Percentiles rank a stretch among this genome's conserved stretches.
phyloP scores from a whole-genome alignment of 2,113 vertebrate species.

The Natator depressus region DNA sequence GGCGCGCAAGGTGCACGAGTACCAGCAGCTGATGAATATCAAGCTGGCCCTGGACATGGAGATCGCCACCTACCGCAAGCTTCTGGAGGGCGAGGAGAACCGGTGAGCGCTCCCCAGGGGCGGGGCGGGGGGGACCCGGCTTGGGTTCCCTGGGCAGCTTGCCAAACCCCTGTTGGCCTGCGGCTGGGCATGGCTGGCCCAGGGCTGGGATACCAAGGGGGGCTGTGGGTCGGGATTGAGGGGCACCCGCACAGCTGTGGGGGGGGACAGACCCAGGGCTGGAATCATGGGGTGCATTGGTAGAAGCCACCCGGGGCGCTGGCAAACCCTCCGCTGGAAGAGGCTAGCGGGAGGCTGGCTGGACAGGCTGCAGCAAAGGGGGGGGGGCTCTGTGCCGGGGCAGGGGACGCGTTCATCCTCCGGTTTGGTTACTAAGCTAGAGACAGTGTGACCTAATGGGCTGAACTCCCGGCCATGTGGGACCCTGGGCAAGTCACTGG shows the following conservation, averaged over 20 bases:
- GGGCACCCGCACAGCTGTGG: background rate
- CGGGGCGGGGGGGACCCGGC: too few species aligned
- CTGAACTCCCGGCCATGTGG: background rate
- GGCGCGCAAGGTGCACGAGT: constrained; percentile 69
- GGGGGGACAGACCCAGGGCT: too few species aligned
- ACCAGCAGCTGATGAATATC: constrained; percentile 82
- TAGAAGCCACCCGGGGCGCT: background rate
- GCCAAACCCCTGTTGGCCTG: too few species aligned
- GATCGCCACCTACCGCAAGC: constrained; percentile 83
- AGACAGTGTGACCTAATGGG: background rate
- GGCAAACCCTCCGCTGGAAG: background rate
- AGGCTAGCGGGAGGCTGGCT: background rate
- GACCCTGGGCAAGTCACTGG: background rate
- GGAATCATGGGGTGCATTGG: background rate
- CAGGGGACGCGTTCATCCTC: background rate
- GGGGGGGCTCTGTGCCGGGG: background rate
- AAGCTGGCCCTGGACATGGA: constrained; percentile 85
- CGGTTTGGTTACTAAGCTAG: background rate
- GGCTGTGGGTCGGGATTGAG: background rate
- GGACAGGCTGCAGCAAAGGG: background rate
- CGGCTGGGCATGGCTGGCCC: too few species aligned
- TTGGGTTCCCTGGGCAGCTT: too few species aligned
- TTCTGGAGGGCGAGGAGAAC: constrained; percentile 82
- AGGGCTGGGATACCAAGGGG: background rate
- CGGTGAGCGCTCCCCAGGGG: constrained; percentile 55